Evolutionary conservation across 2,888 invertebrate species (phyloP).

Genomic region (Neocrepidodera transversa): DNA sequence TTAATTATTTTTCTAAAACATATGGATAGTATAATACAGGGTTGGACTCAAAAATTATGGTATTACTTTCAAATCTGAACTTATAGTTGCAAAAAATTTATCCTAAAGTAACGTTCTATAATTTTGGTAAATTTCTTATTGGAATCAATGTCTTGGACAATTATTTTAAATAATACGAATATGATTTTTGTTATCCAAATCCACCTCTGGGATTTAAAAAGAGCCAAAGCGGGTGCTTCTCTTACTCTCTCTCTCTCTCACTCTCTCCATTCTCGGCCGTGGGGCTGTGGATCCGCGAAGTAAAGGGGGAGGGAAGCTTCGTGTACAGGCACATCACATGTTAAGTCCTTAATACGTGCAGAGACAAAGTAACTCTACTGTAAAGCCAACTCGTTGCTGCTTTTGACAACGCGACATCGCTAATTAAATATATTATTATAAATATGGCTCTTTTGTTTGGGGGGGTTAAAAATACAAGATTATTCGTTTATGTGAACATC

Average conservation of each 20-base stretch:
- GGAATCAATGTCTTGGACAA: too few species aligned
- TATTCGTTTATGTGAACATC: slow-evolving; percentile 52
- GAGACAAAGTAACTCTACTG: slow-evolving; percentile 58
- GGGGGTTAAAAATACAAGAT: slow-evolving; percentile 54
- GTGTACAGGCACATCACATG: slow-evolving; percentile 52
- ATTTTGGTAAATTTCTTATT: too few species aligned
- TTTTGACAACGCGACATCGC: slow-evolving; percentile 58
- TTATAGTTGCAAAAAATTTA: too few species aligned
- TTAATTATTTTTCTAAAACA: too few species aligned
- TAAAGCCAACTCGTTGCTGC: slow-evolving; percentile 55
- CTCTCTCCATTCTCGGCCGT: slow-evolving; percentile 10
- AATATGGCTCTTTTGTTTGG: slow-evolving; percentile 50
- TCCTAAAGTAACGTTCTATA: too few species aligned
- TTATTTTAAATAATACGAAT: too few species aligned
- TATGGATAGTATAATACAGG: too few species aligned
- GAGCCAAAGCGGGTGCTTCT: not conserved
- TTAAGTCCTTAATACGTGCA: slow-evolving; percentile 53
- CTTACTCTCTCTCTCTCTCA: not conserved
- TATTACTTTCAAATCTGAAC: too few species aligned
- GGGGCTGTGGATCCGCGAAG: slow-evolving; percentile 24
- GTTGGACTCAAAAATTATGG: too few species aligned
- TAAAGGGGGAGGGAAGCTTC: slow-evolving; percentile 45
- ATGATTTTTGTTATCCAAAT: too few species aligned
- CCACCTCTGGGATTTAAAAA: slow-evolving; percentile 7
- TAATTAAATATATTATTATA: slow-evolving; percentile 60